Evolutionary conservation across 2,797 vertebrate species (phyloP), one percentile per base, ranked within the genome.

Genomic region (Paratrypauchen microcephalus): DNA sequence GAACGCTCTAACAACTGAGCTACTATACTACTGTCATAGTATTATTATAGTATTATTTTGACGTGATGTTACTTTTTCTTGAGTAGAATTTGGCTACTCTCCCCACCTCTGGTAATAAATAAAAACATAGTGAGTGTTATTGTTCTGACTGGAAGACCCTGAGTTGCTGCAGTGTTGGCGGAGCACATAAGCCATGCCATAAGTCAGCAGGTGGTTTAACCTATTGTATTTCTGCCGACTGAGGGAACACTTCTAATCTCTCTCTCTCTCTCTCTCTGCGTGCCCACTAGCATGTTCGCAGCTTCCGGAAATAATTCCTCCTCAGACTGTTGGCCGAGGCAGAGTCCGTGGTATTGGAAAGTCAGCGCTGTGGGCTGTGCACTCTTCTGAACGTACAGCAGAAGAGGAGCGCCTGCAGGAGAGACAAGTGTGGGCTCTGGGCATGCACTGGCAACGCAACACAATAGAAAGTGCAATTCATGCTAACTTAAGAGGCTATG

Each of bases 331-430:
- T 87, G 88, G 87, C 82, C 72, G 73, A 86, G 81, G 86, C 84
- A 90, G 83, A 86, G 87, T 88, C 88, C 76, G 80, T 90, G 86
- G 83, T 88, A 90, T 91, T 91, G 85, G 88, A 90, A 89, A 87
- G 65, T 73, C 69, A 81, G 72, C 77, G 79, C 82, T 86, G 72
- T 72, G 45, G 60, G 81, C 45, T 73, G 74, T 86, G 75, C 78
- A 87, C 80, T 87, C 83, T 81, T 73, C 64, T 52, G 76, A 76
- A 78, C 50, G 78, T 87, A 89, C 79, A 77, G 65, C 70, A 82
- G 66, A 74, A 65, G 73, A 74, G 73, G 72, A 84, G 72, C 73
- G 74, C 68, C 70, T 73, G 70, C 75, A 78, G 69, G 73, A 82
- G 69, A 76, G 50, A 45, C 70, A 64, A 72, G 70, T 24, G 58